These are phyloP conservation scores for Macropus fuliginosus DNA, from an alignment of 2,797 vertebrate genomes.

Conservation along the genomic window DNA sequence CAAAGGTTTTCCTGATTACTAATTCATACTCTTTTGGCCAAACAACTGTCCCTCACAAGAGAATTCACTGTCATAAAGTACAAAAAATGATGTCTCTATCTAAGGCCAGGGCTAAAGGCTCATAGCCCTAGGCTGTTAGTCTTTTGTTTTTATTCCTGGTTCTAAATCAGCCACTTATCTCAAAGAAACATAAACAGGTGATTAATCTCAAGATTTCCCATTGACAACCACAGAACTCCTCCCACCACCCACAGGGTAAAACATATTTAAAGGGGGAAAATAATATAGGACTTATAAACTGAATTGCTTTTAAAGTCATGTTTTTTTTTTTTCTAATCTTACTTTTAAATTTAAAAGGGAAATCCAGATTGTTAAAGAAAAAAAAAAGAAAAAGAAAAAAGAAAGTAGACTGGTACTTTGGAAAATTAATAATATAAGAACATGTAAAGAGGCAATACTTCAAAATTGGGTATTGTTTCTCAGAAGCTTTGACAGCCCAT, in stretches of 20 bases:
- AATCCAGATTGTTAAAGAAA: slow-evolving; percentile 5
- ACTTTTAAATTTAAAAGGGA: slow-evolving; percentile 61
- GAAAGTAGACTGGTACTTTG: slow-evolving; percentile 63
- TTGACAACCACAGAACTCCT: neutral
- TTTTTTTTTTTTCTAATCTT: slow-evolving; percentile 74
- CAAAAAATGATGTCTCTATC: neutral
- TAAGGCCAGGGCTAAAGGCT: neutral
- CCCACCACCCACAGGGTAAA: neutral
- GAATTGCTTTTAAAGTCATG: slow-evolving; percentile 61
- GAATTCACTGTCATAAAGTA: neutral
- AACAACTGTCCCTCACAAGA: neutral
- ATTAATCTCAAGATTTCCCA: neutral
- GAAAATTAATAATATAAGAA: slow-evolving; percentile 57
- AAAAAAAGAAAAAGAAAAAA: slow-evolving; percentile 42
- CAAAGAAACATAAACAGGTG: neutral
- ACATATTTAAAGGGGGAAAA: neutral
- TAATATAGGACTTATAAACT: slow-evolving; percentile 18
- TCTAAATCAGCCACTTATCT: neutral
- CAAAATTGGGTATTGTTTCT: slow-evolving; percentile 65
- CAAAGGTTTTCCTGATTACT: neutral
- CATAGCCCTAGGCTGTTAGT: neutral
- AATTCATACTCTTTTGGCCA: neutral
- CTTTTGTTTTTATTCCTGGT: neutral
- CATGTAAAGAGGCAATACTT: slow-evolving; percentile 43
- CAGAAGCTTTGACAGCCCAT: slow-evolving; percentile 27